Base-by-base conservation (phyloP, 1,140 invertebrate genomes). In the Bombus superbus region DNA sequence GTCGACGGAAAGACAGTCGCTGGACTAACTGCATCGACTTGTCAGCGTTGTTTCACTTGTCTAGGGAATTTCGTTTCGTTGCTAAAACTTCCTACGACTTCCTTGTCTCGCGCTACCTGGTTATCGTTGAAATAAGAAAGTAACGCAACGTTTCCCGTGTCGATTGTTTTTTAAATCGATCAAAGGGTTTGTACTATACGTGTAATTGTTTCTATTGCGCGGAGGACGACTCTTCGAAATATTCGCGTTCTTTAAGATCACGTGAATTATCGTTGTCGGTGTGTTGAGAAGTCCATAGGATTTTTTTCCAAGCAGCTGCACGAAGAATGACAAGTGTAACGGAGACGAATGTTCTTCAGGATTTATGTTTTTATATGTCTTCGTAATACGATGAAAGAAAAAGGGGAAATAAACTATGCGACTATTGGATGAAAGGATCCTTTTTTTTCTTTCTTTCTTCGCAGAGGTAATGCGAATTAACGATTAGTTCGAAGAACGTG, bases 21-120 rank as follows among this genome's bases (percentile, higher is more conserved):
- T 28, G 53, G 57, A 79, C 68, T 79, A 85, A 85, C 42, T 79
- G 76, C 83, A 10, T 53, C 83, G 68, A 57, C 79, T 73, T 64
- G 66, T 85, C 83, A 64, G 35, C 35, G 35, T 5, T 68, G 53
- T 47, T 66, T 18, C n/a, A 82, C 57, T 53, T 62, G 35, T 81
- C 69, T 35, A n/a, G 32, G 32, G 38, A 32, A 83, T 83, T 71
- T 77, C 47, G 22, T 74, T 74, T 22, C 57, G 38, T 32, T 6
- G 10, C 15, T 3, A 15, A 72, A 42, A 44, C 18, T n/a, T 28
- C 28, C 1, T 3, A 35, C n/a, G 42, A 32, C 53, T 53, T 32
- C 15, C 32, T 38, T 69, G 5, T 5, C 15, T 0, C 42, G 5
- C 13, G 42, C 8, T 1, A 18, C 71, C 9, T 44, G 9, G 40